These are phyloP conservation scores for Hippoglossus hippoglossus DNA, from an alignment of 2,797 vertebrate genomes.

Conservation along the genomic window DNA sequence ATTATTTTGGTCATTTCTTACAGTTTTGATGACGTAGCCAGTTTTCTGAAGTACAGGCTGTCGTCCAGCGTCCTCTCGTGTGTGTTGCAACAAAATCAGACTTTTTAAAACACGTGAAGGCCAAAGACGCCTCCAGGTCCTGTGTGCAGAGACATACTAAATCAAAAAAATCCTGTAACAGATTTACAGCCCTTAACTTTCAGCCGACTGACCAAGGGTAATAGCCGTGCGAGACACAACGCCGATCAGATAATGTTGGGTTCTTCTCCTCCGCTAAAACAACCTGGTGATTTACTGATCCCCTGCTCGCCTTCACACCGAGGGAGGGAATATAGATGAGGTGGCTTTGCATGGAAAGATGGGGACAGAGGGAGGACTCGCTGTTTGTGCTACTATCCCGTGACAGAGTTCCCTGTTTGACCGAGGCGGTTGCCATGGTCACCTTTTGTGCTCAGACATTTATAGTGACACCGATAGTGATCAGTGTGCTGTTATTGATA, in stretches of 20 bases:
- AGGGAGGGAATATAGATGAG: conserved; percentile 39
- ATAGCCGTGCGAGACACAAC: conserved; percentile 52
- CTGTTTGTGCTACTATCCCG: conserved; percentile 74
- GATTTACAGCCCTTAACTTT: conserved; percentile 64
- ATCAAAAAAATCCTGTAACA: conserved; percentile 43
- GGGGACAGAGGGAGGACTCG: conserved; percentile 54
- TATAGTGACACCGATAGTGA: conserved; percentile 60
- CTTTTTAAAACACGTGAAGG: conserved; percentile 3
- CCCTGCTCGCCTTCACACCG: conserved; percentile 15
- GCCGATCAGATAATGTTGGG: conserved; percentile 50
- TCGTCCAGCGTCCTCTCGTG: neutral
- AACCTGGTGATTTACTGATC: conserved; percentile 66
- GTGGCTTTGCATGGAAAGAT: conserved; percentile 34
- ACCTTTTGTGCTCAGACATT: conserved; percentile 78
- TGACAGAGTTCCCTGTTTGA: conserved; percentile 77
- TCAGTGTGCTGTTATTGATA: conserved; percentile 59
- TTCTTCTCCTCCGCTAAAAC: conserved; percentile 44
- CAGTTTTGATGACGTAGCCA: neutral
- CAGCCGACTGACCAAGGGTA: conserved; percentile 49
- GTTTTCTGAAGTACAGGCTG: no score
- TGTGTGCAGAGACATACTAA: conserved; percentile 30
- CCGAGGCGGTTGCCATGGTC: conserved; percentile 82
- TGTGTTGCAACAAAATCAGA: conserved; percentile 12
- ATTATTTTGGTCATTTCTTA: neutral
- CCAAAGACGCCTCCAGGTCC: conserved; percentile 11